A percentile compares a stretch with the other conserved stretches of the same genome.
These are phyloP conservation scores for Sebastes taczanowskii DNA, from an alignment of 2,797 vertebrate genomes.

Conservation along the genomic window DNA sequence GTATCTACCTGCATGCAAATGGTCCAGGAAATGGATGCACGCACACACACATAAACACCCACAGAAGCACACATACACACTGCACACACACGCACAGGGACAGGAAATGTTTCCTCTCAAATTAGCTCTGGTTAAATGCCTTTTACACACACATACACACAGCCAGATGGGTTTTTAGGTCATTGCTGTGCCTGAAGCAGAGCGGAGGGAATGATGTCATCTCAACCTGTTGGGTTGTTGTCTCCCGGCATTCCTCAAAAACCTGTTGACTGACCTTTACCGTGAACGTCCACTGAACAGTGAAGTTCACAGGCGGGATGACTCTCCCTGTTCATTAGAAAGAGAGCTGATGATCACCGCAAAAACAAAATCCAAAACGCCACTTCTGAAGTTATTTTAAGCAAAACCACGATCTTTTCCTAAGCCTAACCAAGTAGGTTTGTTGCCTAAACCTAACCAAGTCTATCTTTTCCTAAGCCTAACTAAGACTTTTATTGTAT, in stretches of 20 bases:
- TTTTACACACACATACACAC: conserved; percentile 42
- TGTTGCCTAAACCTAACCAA: too few relatives aligned
- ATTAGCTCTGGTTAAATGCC: conserved; percentile 35
- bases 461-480: too few relatives aligned
- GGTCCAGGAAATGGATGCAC: not conserved
- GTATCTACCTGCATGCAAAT: conserved; percentile 19
- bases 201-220: conserved; percentile 47
- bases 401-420: too few relatives aligned
- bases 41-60: not conserved
- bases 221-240: conserved; percentile 46
- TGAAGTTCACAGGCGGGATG: not conserved
- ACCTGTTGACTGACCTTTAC: conserved; percentile 61
- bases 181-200: conserved; percentile 39
- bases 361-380: too few relatives aligned
- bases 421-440: too few relatives aligned
- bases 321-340: conserved; percentile 1
- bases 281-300: conserved; percentile 11
- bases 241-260: conserved; percentile 26
- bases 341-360: not conserved
- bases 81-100: conserved; percentile 6
- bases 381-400: too few relatives aligned
- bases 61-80: not conserved
- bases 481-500: too few relatives aligned
- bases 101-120: conserved; percentile 41
- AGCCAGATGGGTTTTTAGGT: conserved; percentile 63